phyloP scores from a whole-genome alignment of 2,113 vertebrate genomes.

The Leptocoma aspasia region DNA sequence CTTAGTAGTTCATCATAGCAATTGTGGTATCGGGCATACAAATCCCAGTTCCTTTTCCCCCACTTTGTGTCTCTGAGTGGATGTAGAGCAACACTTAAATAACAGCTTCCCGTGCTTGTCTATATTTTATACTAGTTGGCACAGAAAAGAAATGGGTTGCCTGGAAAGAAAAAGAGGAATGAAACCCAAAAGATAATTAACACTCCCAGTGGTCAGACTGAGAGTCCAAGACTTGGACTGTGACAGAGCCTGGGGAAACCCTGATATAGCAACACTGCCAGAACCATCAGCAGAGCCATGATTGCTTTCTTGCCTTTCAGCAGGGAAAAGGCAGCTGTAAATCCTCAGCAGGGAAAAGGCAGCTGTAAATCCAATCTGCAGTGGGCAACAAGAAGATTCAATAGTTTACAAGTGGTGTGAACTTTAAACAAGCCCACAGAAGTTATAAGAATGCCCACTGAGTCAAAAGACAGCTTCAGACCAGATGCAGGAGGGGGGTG shows the following conservation, averaged over 20 bases:
- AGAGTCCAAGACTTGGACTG: background rate
- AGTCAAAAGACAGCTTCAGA: background rate
- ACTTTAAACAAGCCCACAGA: background rate
- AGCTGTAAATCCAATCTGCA: background rate
- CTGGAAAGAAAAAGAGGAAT: background rate
- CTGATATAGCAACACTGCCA: background rate
- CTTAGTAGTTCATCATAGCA: background rate
- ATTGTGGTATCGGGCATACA: background rate
- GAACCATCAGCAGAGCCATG: background rate
- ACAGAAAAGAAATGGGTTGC: background rate
- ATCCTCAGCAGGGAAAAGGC: background rate
- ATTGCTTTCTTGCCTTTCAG: background rate
- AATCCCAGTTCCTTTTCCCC: background rate
- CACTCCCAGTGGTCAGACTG: background rate
- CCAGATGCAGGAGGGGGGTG: rapidly evolving
- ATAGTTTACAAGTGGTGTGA: background rate
- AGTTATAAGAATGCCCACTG: rapidly evolving
- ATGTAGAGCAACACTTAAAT: background rate
- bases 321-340: background rate
- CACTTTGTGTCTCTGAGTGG: background rate
- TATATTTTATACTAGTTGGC: background rate
- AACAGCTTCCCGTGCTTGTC: background rate
- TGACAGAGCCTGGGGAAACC: background rate
- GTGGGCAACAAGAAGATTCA: background rate
- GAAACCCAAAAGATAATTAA: background rate